Evolutionary conservation across 2,113 vertebrate species (phyloP).

Genomic region (Mionectes macconnelli): DNA sequence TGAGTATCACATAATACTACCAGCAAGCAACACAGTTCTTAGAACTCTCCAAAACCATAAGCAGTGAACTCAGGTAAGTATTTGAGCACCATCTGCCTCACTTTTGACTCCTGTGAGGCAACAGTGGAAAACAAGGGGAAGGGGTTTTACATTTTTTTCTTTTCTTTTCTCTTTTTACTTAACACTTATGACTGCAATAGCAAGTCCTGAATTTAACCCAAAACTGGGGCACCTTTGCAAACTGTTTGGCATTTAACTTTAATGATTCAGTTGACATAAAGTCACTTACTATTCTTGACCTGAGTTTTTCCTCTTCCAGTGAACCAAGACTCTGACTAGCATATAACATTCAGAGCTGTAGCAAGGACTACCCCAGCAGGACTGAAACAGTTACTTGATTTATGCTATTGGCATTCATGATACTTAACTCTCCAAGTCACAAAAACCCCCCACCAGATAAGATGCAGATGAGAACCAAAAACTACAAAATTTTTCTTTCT

Average conservation of each 20-base stretch:
- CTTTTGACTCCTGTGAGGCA: neutral
- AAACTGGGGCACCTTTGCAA: neutral
- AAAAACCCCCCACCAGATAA: accelerated
- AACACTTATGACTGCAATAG: neutral
- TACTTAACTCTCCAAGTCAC: neutral
- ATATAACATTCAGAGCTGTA: neutral
- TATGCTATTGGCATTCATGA: neutral
- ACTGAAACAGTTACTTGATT: neutral
- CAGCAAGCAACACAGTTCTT: neutral
- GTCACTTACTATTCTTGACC: neutral
- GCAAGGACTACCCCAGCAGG: neutral
- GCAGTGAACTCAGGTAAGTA: neutral
- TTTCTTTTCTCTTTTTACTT: neutral
- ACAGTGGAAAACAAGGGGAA: neutral
- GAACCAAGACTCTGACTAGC: neutral
- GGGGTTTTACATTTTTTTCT: neutral
- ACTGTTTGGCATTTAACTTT: neutral
- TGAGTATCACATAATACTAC: neutral
- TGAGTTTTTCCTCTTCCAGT: neutral
- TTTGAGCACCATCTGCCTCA: neutral
- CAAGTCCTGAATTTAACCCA: neutral
- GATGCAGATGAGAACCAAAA: neutral
- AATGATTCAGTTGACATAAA: neutral
- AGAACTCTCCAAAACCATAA: neutral
- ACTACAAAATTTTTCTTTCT: neutral